These are phyloP conservation scores for Nansenia antarctica DNA, from an alignment of 2,113 vertebrate genomes.

Conservation along the genomic window DNA sequence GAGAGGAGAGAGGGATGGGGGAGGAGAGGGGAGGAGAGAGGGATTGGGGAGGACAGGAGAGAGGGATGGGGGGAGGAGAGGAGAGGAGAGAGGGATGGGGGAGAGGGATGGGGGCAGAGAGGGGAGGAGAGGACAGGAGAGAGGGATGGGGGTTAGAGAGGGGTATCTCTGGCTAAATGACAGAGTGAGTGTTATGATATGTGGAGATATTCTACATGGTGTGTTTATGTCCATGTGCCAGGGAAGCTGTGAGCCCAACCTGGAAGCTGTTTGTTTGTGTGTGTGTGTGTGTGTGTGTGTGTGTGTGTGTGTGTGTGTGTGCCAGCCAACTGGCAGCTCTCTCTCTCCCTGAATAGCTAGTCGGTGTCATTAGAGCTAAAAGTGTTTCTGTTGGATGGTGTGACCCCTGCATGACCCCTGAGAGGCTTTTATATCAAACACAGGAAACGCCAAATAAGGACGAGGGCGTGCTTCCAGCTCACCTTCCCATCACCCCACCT, in stretches of 20 bases:
- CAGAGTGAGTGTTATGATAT: too few relatives aligned
- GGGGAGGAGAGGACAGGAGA: background rate
- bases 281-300: background rate
- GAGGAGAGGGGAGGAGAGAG: background rate
- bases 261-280: background rate
- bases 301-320: conserved; percentile 3
- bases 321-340: background rate
- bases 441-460: background rate
- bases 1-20: background rate
- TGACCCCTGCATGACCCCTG: background rate
- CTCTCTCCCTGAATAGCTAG: background rate
- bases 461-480: too few relatives aligned
- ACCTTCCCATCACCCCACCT: too few relatives aligned
- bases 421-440: background rate
- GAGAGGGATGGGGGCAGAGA: background rate
- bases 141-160: background rate
- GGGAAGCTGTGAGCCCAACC: too few relatives aligned
- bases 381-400: background rate
- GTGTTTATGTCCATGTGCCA: too few relatives aligned
- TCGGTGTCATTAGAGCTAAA: background rate
- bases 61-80: background rate
- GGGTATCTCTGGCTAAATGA: too few relatives aligned
- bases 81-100: background rate
- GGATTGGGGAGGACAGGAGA: background rate
- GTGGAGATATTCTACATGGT: too few relatives aligned